Evolutionary conservation across 2,113 vertebrate genomes (phyloP).

Genomic region (Zosterops pallidus): DNA sequence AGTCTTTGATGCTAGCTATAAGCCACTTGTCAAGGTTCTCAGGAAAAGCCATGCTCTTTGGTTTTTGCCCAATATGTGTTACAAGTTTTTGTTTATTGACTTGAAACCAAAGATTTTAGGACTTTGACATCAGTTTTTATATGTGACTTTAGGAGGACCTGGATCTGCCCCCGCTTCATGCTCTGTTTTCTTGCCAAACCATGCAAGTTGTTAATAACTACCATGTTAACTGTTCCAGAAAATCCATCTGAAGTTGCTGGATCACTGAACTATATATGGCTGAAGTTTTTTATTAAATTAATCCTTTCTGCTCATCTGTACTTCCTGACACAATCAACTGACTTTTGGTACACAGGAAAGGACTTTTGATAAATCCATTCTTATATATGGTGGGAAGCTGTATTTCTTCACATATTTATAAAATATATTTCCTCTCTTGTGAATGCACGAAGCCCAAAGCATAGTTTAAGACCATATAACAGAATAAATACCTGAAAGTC

Average conservation of each 20-base stretch:
- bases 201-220: conserved; percentile 32
- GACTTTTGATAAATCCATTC: neutral
- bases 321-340: neutral
- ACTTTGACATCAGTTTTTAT: neutral
- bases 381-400: neutral
- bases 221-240: conserved; percentile 50
- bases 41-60: neutral
- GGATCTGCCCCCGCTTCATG: neutral
- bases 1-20: neutral
- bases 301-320: neutral
- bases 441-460: neutral
- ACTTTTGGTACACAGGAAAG: neutral
- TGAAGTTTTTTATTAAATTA: neutral
- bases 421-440: neutral
- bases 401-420: neutral
- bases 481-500: neutral
- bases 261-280: neutral
- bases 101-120: neutral
- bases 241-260: conserved; percentile 25
- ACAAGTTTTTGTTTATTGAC: neutral
- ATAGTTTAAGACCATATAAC: neutral
- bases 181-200: conserved; percentile 30
- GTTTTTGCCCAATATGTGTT: neutral
- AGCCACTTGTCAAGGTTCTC: neutral
- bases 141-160: neutral